A percentile compares a stretch with the other conserved stretches of the same genome.
Conservation (phyloP, 2,888 invertebrate species). For the Coecobrya sp. region DNA sequence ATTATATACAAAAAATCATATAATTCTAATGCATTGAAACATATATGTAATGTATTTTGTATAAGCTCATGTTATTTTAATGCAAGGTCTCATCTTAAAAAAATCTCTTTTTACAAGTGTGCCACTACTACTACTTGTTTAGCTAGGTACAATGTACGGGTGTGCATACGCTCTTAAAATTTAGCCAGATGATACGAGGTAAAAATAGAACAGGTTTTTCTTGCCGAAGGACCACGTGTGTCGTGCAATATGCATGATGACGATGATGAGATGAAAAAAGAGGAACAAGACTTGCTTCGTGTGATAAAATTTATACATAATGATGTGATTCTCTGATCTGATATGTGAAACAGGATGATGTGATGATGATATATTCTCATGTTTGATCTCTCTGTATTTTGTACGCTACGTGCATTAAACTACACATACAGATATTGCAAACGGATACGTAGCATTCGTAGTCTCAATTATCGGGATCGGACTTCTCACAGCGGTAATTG, state of each 20-base stretch:
- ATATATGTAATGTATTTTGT: neutral
- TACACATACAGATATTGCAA: constrained; percentile 92
- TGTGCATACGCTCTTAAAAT: neutral
- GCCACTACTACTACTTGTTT: neutral
- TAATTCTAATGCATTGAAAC: neutral
- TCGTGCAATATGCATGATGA: constrained; percentile 8
- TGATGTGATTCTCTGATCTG: constrained; percentile 23
- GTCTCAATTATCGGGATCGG: constrained; percentile 98
- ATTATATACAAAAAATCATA: constrained; percentile 13
- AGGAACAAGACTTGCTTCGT: constrained; percentile 10
- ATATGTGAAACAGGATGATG: neutral
- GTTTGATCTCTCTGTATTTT: constrained; percentile 40
- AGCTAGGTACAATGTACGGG: constrained; percentile 32
- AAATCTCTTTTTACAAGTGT: neutral
- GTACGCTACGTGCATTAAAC: constrained; percentile 18
- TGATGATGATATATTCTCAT: too few relatives aligned
- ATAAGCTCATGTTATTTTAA: constrained; percentile 15
- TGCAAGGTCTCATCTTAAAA: constrained; percentile 21
- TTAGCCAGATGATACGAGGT: constrained; percentile 50
- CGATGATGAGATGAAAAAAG: constrained; percentile 17
- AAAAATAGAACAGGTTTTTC: constrained; percentile 60
- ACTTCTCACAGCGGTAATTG: constrained; percentile 97
- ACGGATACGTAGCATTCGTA: constrained; percentile 98
- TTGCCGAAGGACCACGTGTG: constrained; percentile 55
- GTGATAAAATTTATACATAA: constrained; percentile 36